Evolutionary conservation across 64 coral and sea anemone genomes (phyloP), one percentile per base, ranked within the genome.

Genomic region (Porites australiensis): DNA sequence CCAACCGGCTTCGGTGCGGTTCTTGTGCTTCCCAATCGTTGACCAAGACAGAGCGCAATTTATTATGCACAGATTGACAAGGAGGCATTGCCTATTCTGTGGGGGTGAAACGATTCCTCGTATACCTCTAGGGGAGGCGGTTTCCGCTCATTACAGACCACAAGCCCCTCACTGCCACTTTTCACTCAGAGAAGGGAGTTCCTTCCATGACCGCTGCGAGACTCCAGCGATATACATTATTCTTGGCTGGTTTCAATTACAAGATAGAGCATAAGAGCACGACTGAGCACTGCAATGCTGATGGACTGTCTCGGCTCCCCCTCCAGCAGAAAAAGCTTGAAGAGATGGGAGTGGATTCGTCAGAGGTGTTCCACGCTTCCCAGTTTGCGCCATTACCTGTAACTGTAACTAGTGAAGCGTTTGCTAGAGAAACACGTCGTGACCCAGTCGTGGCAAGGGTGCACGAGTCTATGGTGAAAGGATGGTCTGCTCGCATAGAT

Each of bases 251-350:
- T 37, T 90, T 81, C 77, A 62, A 90, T 10, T 90, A 79, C 18
- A 80, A 93, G 2, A 89, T 64, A 60, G 54, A 77, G 57, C 77
- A 80, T 48, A 90, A 90, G 63, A 90, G 63, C 22, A 79, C 75
- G 7, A 69, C 60, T 15, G 70, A 69, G 14, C 60, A 90, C 22
- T 88, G 76, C 79, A 88, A 93, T 60, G 91, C 91, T 69, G 91
- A 93, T 87, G 91, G 85, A 10, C 75, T 88, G 66, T 94, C 92
- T 44, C 64, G 86, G 62, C 92, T 94, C 5, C 92, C 92, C 4
- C 66, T 88, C 49, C 77, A 91, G 73, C 83, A 94, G 48, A 57
- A 81, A 58, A 75, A 82, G 86, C 79, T 45, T 49, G 86, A 58
- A 19, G 61, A 87, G 47, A 53, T 5, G 46, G 58, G 81, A 74